Base-by-base conservation (phyloP, 2,113 vertebrate genomes). In the Pelusios castaneus region DNA sequence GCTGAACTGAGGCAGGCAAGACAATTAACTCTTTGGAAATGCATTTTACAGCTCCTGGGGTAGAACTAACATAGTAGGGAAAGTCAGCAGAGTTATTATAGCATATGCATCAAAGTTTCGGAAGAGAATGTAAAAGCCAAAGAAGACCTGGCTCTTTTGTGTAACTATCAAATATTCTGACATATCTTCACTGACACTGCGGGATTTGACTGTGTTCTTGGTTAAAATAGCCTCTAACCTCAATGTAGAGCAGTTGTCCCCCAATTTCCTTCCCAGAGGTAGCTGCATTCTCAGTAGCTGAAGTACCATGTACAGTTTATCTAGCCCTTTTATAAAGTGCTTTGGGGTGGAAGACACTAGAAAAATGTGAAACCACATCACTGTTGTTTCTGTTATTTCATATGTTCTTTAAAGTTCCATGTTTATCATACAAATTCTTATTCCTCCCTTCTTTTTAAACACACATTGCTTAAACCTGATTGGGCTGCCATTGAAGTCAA, bases 11-110 rank as follows among this genome's bases (percentile, higher is more conserved):
- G 82, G 88, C 75, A 95, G 86, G 54, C 4, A 80, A 84, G 81
- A 90, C 88, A 95, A 84, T 88, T 91, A 94, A 90, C 29, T 81
- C 85, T n/a, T n/a, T 78, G 84, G 79, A 91, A 91, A 88, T 31
- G 19, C 34, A 70, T 89, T 90, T 92, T 47, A 82, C 70, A 84
- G 73, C 95, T 95, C 63, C 82, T 83, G 45, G 84, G n/a, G 27
- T 91, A 56, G 85, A 92, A 87, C 58, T 51, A 91, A 88, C 10
- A 45, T 58, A 73, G 80, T 81, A 49, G 11, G 52, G 81, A 82
- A 70, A 87, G 49, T 90, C 85, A 58, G 34, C 1, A 1, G 4
- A 49, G 85, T 84, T 47, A 43, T 75, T 84, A 52, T 78, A 94
- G 90, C 31, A 70, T 91, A 91, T 79, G 47, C 6, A 10, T 80